phyloP scores from a whole-genome alignment of 2,888 invertebrate species.

The Vanessa cardui region DNA sequence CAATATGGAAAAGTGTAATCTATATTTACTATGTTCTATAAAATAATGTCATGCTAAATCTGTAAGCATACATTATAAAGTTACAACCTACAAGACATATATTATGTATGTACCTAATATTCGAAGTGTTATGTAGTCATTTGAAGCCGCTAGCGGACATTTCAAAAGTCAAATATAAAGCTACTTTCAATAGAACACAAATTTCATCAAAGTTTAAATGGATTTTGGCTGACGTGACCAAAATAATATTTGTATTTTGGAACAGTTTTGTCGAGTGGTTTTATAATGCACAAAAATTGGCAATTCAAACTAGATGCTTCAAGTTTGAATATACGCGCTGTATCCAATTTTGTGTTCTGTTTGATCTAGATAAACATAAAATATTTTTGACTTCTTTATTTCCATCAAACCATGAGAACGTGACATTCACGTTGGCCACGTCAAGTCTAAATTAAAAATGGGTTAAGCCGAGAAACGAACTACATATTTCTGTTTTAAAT shows the following conservation, averaged over 20 bases:
- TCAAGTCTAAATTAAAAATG: too few species aligned
- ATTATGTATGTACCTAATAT: too few species aligned
- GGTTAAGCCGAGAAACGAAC: too few species aligned
- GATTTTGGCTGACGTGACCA: slow-evolving; percentile 5
- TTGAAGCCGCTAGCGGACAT: not conserved
- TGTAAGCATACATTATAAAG: too few species aligned
- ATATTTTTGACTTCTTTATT: not conserved
- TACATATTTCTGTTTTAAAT: too few species aligned
- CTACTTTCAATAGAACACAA: not conserved
- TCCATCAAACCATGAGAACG: too few species aligned
- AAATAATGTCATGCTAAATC: too few species aligned
- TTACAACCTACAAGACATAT: too few species aligned
- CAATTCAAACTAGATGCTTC: not conserved
- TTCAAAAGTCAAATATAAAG: not conserved
- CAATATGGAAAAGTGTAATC: too few species aligned
- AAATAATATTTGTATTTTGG: slow-evolving; percentile 2
- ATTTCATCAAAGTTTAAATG: slow-evolving; percentile 4
- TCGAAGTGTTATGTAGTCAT: not conserved
- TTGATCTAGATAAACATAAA: not conserved
- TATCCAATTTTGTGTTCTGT: not conserved
- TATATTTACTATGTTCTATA: too few species aligned
- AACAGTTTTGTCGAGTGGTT: slow-evolving; percentile 1
- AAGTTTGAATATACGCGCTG: not conserved
- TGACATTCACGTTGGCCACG: too few species aligned
- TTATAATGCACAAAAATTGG: slow-evolving; percentile 9